Conservation (phyloP, 1,140 invertebrate genomes). For the Samia ricini region DNA sequence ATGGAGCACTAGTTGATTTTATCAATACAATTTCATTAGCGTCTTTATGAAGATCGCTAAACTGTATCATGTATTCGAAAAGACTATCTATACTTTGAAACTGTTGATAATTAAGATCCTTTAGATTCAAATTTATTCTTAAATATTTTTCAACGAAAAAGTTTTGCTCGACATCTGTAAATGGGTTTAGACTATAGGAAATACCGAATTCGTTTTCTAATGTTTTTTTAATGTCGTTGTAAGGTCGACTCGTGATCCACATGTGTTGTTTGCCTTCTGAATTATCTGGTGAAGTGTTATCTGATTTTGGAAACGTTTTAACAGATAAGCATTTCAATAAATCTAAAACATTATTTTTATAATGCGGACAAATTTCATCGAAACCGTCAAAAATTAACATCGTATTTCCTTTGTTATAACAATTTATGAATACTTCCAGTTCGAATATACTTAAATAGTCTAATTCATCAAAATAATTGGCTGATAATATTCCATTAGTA, state of each 20-base stretch:
- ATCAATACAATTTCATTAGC: not conserved
- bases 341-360: not conserved
- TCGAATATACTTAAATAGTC: conserved; percentile 1
- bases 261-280: not conserved
- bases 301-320: not conserved
- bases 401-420: conserved; percentile 4
- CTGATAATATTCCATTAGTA: not conserved
- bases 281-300: not conserved
- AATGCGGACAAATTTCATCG: conserved; percentile 12
- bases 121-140: not conserved
- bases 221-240: no score
- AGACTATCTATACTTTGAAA: not conserved
- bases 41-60: not conserved
- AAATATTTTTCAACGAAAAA: not conserved
- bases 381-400: conserved; percentile 8
- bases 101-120: not conserved
- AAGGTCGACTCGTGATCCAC: no score
- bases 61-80: conserved; percentile 8
- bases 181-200: not conserved
- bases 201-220: conserved; percentile 2
- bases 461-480: not conserved
- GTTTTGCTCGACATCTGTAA: not conserved
- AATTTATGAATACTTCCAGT: conserved; percentile 11
- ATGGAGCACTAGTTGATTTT: not conserved
- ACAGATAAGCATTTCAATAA: not conserved